These are phyloP conservation scores for Lontra canadensis DNA, from an alignment of 2,113 vertebrate species.

Conservation along the genomic window DNA sequence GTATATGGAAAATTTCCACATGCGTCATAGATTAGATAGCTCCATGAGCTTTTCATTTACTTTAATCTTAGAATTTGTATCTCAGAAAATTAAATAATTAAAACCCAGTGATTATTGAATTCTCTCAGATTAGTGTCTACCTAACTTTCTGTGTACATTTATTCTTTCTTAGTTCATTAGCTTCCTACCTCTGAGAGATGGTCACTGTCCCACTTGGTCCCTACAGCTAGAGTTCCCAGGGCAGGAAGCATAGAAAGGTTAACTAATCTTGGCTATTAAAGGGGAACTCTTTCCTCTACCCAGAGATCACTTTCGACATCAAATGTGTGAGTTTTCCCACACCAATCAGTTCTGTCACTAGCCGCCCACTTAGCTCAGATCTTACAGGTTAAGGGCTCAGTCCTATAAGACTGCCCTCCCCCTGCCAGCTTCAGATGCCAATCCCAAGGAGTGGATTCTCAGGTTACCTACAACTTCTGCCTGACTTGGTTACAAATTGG, in stretches of 20 bases:
- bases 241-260: background rate
- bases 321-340: background rate
- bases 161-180: background rate
- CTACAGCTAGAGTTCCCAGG: background rate
- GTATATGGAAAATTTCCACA: background rate
- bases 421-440: background rate
- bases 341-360: background rate
- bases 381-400: background rate
- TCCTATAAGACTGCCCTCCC: background rate
- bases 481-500: background rate
- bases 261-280: background rate
- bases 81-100: background rate
- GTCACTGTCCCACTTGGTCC: background rate
- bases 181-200: background rate
- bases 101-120: background rate
- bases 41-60: constrained; percentile 20
- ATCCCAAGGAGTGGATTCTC: background rate
- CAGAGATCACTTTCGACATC: background rate
- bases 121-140: background rate
- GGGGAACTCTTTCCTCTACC: background rate
- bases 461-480: background rate
- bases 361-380: background rate
- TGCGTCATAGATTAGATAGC: background rate
- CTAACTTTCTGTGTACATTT: background rate
- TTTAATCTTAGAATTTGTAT: constrained; percentile 40